Conservation (phyloP, 64 coral and sea anemone genomes). For the Actinia tenebrosa region DNA sequence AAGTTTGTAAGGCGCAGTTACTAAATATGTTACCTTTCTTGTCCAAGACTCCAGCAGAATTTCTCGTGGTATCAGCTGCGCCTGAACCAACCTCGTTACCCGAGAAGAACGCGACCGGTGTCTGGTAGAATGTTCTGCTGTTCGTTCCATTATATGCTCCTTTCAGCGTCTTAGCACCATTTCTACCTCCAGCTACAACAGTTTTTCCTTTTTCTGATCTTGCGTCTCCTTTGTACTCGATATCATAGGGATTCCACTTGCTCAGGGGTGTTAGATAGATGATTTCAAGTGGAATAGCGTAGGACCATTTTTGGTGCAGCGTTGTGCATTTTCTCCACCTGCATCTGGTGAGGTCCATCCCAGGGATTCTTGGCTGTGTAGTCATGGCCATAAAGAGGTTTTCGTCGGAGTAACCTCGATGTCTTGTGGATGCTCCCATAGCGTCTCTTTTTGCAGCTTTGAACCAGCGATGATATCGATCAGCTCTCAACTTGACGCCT, state of each 20-base stretch:
- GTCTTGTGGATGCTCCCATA: conserved; percentile 38
- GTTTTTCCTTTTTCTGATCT: conserved; percentile 28
- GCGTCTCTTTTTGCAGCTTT: conserved; percentile 53
- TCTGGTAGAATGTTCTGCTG: conserved; percentile 73
- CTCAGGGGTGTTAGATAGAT: conserved; percentile 69
- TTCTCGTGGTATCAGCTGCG: conserved; percentile 24
- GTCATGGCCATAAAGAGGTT: conserved; percentile 79
- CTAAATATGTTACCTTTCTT: not conserved
- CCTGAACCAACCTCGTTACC: conserved; percentile 48
- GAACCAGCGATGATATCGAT: conserved; percentile 67
- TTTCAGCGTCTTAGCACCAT: conserved; percentile 46
- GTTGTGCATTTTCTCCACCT: conserved; percentile 1
- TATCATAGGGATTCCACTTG: conserved; percentile 69
- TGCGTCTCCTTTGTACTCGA: conserved; percentile 60
- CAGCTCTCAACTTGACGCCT: conserved; percentile 41
- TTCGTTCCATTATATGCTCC: conserved; percentile 82
- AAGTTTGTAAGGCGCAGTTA: no score
- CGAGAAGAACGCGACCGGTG: conserved; percentile 68
- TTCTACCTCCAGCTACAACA: conserved; percentile 43
- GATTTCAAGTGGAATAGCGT: conserved; percentile 71
- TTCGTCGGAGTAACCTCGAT: conserved; percentile 60
- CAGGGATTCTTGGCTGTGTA: conserved; percentile 51
- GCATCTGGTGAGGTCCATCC: conserved; percentile 32
- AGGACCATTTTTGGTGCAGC: conserved; percentile 43
- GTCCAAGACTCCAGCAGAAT: conserved; percentile 79